Evolutionary conservation across 2,888 invertebrate genomes (phyloP), one percentile per base, ranked within the genome.

Genomic region (Eudasyphora cyanicolor): DNA sequence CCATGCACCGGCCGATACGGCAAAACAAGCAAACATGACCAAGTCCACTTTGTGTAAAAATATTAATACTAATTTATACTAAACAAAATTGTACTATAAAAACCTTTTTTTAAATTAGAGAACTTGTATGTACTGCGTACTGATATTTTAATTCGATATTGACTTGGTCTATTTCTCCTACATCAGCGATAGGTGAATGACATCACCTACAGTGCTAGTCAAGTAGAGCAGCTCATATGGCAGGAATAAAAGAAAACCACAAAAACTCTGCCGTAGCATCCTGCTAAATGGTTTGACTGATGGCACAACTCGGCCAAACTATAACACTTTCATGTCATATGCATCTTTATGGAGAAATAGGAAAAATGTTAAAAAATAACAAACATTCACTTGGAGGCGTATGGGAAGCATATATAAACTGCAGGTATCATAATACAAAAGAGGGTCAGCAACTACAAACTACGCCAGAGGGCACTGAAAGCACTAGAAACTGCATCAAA

Each of bases 281-380:
- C 71, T 64, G 57, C 45, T 82, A 67, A 79, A 76, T 76, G 45
- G 76, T 76, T 71, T 79, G 76, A 79, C 57, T 57, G 57, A 82
- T 82, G 54, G 71, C 73, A 73, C 73, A 82, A n/a, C n/a, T n/a
- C n/a, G n/a, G n/a, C n/a, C n/a, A 70, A 67, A 79, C 76, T 67
- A 73, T 79, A 79, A 73, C 60, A 60, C 73, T 73, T 76, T 73
- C n/a, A n/a, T 73, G 57, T 57, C 60, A 49, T 76, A 38, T 42
- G 32, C 45, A 45, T 12, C 38, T 38, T 38, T 38, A n/a, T 10
- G 38, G 10, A n/a, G n/a, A 38, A 38, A 38, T 4, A 35, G 14
- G 21, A 77, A 35, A 35, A 21, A 71, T n/a, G n/a, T n/a, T n/a
- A n/a, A 38, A 38, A 45, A n/a, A n/a, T 45, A 12, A 45, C 14